These are phyloP conservation scores for Sylvilagus floridanus DNA, from an alignment of 2,797 vertebrate genomes.

Conservation along the genomic window DNA sequence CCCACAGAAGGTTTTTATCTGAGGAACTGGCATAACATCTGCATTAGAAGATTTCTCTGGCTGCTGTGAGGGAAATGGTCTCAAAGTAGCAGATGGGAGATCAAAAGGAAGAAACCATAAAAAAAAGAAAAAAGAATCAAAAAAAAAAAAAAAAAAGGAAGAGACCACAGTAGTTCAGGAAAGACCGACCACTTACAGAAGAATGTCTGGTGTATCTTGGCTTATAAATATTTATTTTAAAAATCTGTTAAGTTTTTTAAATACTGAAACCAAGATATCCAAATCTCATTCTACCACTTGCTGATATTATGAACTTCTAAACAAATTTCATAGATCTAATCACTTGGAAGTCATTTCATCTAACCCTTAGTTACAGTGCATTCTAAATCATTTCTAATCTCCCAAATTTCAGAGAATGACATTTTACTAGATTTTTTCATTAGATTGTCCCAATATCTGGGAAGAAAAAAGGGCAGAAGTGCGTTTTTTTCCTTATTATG, in stretches of 20 bases:
- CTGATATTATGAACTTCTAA: slow-evolving; percentile 30
- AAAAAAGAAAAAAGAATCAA: too few species aligned
- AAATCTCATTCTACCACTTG: not conserved
- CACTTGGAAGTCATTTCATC: not conserved
- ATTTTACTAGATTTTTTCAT: slow-evolving; percentile 49
- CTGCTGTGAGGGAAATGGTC: not conserved
- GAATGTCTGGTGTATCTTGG: not conserved
- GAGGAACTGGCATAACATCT: not conserved
- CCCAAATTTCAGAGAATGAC: slow-evolving; percentile 20
- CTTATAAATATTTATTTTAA: slow-evolving; percentile 28
- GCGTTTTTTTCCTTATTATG: slow-evolving; percentile 10
- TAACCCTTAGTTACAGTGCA: not conserved
- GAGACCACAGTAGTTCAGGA: not conserved
- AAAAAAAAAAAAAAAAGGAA: too few species aligned
- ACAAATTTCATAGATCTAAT: slow-evolving; percentile 16
- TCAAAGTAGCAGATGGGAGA: slow-evolving; percentile 9
- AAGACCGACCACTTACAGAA: slow-evolving; percentile 10
- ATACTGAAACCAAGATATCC: not conserved
- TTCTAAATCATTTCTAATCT: slow-evolving; percentile 32
- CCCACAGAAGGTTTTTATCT: not conserved
- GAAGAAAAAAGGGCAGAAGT: not conserved
- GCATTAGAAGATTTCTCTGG: not conserved
- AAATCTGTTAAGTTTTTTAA: not conserved
- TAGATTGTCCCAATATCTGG: not conserved
- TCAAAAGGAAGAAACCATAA: not conserved